phyloP scores from a whole-genome alignment of 2,888 invertebrate genomes.

The Halocaridina rubra region DNA sequence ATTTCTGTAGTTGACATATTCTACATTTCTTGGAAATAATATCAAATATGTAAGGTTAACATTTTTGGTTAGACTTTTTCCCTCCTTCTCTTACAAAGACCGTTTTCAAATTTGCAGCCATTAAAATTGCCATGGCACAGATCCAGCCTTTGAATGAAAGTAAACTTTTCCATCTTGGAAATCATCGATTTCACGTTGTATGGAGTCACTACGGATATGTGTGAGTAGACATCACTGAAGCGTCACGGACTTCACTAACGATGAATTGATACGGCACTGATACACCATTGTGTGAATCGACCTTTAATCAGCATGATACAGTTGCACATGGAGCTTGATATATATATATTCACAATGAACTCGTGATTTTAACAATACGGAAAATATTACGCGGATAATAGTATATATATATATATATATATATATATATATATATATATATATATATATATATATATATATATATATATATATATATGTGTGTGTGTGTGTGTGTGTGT shows the following conservation, averaged over 20 bases:
- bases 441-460: background rate
- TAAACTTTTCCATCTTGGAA: too few species aligned
- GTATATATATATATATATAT: background rate
- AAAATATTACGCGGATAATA: too few species aligned
- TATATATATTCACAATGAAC: too few species aligned
- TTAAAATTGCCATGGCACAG: slow-evolving; percentile 29
- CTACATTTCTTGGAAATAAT: background rate
- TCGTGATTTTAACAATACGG: too few species aligned
- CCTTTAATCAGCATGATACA: too few species aligned
- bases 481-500: background rate
- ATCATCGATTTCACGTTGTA: too few species aligned
- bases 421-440: background rate
- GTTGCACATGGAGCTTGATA: too few species aligned
- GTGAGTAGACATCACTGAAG: too few species aligned
- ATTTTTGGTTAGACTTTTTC: background rate
- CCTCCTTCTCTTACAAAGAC: background rate
- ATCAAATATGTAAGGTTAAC: background rate
- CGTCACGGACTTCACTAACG: too few species aligned
- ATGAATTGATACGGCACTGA: too few species aligned
- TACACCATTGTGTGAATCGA: too few species aligned
- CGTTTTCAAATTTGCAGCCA: slow-evolving; percentile 26
- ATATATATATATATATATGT: background rate
- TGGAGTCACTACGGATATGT: too few species aligned
- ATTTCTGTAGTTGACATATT: background rate
- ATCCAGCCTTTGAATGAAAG: slow-evolving; percentile 29